Conservation (phyloP, 2,113 vertebrate genomes). For the Pelobates fuscus region DNA sequence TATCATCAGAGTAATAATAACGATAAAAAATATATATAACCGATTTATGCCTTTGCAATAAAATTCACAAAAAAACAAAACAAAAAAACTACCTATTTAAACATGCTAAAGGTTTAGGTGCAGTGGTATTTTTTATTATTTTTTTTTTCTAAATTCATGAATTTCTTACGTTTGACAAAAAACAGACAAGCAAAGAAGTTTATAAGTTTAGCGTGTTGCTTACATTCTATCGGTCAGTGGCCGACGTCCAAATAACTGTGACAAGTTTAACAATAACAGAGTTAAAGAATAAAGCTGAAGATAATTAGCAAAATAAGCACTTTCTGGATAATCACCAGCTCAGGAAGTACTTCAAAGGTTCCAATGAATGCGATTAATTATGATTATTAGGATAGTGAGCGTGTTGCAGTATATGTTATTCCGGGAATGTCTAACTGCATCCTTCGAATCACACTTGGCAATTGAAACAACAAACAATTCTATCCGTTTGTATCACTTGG, state of each 20-base stretch:
- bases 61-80: too few relatives aligned
- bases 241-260: conserved; percentile 10
- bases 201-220: conserved; percentile 37
- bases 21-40: too few relatives aligned
- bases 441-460: too few relatives aligned
- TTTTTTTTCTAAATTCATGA: not conserved
- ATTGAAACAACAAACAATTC: too few relatives aligned
- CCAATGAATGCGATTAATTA: conserved; percentile 4
- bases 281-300: conserved; percentile 3
- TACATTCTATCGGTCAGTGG: conserved; percentile 25
- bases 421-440: not conserved
- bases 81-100: too few relatives aligned
- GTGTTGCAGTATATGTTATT: not conserved
- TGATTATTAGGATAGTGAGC: conserved; percentile 3
- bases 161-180: conserved; percentile 5
- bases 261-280: conserved; percentile 3
- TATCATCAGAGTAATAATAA: too few relatives aligned
- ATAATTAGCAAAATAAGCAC: conserved; percentile 4
- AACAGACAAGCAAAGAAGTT: conserved; percentile 7
- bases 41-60: too few relatives aligned
- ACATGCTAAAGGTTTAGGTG: too few relatives aligned
- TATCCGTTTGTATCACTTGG: too few relatives aligned
- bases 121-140: not conserved
- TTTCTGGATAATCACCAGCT: conserved; percentile 3
- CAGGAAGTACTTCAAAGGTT: conserved; percentile 5